phyloP scores from a whole-genome alignment of 2,888 invertebrate species.

The Ctenicera cuprea region DNA sequence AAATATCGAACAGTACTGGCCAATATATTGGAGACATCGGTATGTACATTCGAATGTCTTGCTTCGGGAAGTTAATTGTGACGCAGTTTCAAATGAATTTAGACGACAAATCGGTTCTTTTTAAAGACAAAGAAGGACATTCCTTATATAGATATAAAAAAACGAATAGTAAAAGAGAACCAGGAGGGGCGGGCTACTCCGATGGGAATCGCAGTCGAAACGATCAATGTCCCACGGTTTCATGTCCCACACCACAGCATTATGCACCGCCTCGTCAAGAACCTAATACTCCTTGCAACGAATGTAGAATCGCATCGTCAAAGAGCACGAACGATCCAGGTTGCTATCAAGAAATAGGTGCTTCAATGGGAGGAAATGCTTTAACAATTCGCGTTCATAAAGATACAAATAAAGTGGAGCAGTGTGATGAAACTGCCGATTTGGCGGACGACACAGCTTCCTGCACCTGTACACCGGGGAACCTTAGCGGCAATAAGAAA shows the following conservation, averaged over 20 bases:
- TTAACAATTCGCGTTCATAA: slow-evolving; percentile 79
- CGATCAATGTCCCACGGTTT: slow-evolving; percentile 39
- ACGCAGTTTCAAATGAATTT: slow-evolving; percentile 79
- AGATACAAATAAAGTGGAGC: slow-evolving; percentile 73
- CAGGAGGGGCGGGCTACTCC: slow-evolving; percentile 37
- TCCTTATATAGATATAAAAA: slow-evolving; percentile 70
- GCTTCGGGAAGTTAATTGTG: slow-evolving; percentile 80
- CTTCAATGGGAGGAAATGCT: slow-evolving; percentile 80
- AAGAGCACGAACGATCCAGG: slow-evolving; percentile 61
- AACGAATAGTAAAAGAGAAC: slow-evolving; percentile 57
- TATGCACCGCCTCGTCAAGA: slow-evolving; percentile 60
- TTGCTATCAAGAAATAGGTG: slow-evolving; percentile 80
- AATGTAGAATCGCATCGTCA: too few species aligned
- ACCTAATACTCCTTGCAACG: too few species aligned
- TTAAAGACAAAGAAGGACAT: slow-evolving; percentile 71
- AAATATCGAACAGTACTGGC: slow-evolving; percentile 74
- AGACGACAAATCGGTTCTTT: slow-evolving; percentile 71
- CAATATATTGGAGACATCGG: slow-evolving; percentile 76
- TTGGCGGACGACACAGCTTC: slow-evolving; percentile 70
- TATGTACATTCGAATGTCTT: slow-evolving; percentile 79
- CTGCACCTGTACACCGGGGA: slow-evolving; percentile 56
- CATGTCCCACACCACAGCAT: slow-evolving; percentile 73
- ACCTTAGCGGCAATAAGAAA: slow-evolving; percentile 65
- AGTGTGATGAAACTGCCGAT: slow-evolving; percentile 72
- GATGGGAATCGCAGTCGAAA: too few species aligned